A percentile compares a stretch with the other conserved stretches of the same genome.
These are phyloP conservation scores for Lingula anatina DNA, from an alignment of 2,888 invertebrate genomes.

Conservation along the genomic window DNA sequence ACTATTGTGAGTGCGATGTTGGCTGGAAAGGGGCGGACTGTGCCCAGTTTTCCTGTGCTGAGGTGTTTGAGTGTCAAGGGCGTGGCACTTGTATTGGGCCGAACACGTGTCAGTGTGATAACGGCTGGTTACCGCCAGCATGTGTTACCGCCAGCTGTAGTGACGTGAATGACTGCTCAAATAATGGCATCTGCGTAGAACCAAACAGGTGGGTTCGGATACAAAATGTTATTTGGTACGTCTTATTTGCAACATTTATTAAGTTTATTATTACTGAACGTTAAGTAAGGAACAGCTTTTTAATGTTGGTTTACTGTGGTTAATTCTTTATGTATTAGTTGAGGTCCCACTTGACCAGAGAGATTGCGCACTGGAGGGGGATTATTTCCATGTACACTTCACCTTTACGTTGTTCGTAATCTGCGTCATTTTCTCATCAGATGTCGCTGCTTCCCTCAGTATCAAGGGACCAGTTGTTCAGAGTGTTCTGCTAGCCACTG, in stretches of 20 bases:
- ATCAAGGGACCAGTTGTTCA: conserved; percentile 4
- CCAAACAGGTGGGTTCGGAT: conserved; percentile 1
- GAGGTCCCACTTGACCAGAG: too few species aligned
- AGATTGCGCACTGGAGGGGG: too few species aligned
- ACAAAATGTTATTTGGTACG: neutral
- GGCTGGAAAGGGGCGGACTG: conserved; percentile 9
- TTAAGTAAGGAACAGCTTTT: too few species aligned
- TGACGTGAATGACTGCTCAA: conserved; percentile 6
- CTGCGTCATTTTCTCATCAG: conserved; percentile 3
- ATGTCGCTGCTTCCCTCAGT: conserved; percentile 5
- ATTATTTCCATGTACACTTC: too few species aligned
- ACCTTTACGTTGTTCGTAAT: too few species aligned
- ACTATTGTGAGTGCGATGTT: conserved; percentile 6
- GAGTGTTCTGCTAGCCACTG: conserved; percentile 7
- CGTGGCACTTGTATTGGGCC: conserved; percentile 8
- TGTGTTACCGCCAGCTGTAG: conserved; percentile 8
- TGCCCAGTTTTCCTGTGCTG: conserved; percentile 5
- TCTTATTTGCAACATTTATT: neutral
- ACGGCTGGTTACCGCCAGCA: conserved; percentile 6
- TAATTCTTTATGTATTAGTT: too few species aligned
- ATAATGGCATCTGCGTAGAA: conserved; percentile 7
- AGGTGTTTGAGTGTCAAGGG: conserved; percentile 7
- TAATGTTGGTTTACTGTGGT: too few species aligned
- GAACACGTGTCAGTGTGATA: conserved; percentile 7
- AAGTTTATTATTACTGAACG: too few species aligned